A percentile compares a stretch with the other conserved stretches of the same genome.
phyloP scores from a whole-genome alignment of 2,888 invertebrate genomes.

The Papilio gigon region DNA sequence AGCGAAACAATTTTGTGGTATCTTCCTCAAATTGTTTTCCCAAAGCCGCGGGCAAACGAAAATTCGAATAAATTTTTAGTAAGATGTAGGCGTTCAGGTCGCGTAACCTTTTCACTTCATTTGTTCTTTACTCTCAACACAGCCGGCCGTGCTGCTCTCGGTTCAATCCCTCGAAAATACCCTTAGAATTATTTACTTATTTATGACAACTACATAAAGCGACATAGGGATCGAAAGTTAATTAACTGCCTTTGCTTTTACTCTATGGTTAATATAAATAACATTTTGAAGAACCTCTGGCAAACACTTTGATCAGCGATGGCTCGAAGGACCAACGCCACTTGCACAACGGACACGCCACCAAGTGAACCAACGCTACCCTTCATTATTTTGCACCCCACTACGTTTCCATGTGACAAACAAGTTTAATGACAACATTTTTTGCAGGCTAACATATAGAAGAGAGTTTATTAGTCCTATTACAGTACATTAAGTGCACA shows the following conservation, averaged over 20 bases:
- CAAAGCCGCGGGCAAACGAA: slow-evolving; percentile 18
- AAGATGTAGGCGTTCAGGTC: slow-evolving; percentile 9
- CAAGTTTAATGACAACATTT: not conserved
- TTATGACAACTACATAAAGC: not conserved
- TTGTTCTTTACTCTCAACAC: not conserved
- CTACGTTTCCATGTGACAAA: not conserved
- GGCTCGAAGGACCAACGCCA: not conserved
- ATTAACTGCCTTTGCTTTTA: too few relatives aligned
- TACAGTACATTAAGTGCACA: slow-evolving; percentile 28
- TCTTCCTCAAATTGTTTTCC: slow-evolving; percentile 19
- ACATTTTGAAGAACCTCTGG: too few relatives aligned
- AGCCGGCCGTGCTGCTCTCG: not conserved
- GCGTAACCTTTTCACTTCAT: not conserved
- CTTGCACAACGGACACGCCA: not conserved
- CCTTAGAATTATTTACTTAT: too few relatives aligned
- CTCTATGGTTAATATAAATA: too few relatives aligned
- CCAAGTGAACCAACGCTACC: not conserved
- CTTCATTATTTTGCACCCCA: not conserved
- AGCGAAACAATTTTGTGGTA: slow-evolving; percentile 26
- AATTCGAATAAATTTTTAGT: slow-evolving; percentile 32
- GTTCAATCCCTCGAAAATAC: not conserved
- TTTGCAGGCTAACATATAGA: not conserved
- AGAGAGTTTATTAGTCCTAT: slow-evolving; percentile 21
- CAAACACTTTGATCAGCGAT: not conserved
- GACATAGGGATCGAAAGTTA: not conserved